A percentile compares a stretch with the other conserved stretches of the same genome.
Conservation (phyloP, 2,113 vertebrate species). For the Uria lomvia region DNA sequence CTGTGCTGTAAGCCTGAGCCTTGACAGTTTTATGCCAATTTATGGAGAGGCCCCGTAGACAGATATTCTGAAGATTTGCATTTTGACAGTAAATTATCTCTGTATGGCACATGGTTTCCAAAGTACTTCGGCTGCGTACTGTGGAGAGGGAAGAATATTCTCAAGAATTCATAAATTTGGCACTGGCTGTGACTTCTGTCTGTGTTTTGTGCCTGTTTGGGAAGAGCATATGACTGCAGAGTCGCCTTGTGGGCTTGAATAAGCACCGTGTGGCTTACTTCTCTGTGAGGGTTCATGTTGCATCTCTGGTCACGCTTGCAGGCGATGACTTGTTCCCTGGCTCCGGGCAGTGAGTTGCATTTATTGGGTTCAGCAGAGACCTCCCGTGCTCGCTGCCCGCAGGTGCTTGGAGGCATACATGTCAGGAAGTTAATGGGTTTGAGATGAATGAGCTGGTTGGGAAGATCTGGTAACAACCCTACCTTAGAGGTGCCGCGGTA, state of each 20-base stretch:
- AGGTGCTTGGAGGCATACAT: neutral
- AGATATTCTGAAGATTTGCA: neutral
- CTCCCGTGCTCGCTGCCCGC: fast-evolving
- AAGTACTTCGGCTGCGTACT: neutral
- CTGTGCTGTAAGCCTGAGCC: neutral
- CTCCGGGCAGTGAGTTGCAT: neutral
- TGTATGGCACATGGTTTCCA: neutral
- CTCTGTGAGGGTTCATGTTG: neutral
- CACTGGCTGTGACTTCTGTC: neutral
- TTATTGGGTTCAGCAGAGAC: neutral
- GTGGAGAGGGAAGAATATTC: neutral
- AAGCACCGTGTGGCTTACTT: neutral
- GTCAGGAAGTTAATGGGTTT: neutral
- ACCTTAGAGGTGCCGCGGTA: fast-evolving
- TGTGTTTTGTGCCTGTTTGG: neutral
- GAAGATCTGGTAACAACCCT: fast-evolving
- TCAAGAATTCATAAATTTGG: neutral
- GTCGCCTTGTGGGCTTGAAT: neutral
- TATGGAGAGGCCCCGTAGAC: neutral
- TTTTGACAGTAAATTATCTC: neutral
- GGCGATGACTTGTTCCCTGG: neutral
- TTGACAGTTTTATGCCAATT: neutral
- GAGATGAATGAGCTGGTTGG: neutral
- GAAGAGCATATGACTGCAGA: neutral
- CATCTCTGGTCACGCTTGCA: neutral